A percentile compares a stretch with the other conserved stretches of the same genome.
phyloP scores from a whole-genome alignment of 1,140 invertebrate species.

The Euborellia annulipes region DNA sequence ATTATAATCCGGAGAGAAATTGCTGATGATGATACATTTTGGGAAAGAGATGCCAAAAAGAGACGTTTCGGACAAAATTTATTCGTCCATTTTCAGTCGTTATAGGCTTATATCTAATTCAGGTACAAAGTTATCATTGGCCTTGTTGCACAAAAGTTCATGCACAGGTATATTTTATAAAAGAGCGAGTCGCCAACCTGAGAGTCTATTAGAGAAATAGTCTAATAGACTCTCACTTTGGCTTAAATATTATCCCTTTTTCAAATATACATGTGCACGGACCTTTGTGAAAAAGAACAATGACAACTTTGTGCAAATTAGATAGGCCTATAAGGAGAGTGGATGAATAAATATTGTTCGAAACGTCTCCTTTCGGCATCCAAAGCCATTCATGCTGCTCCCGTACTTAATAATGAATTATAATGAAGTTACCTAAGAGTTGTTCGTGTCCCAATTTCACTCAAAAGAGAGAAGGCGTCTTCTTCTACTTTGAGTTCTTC shows the following conservation, averaged over 20 bases:
- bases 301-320: not conserved
- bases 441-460: slow-evolving; percentile 68
- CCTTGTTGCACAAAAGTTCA: too few relatives aligned
- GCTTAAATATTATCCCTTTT: not conserved
- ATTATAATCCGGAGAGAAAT: not conserved
- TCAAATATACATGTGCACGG: not conserved
- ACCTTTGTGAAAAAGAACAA: not conserved
- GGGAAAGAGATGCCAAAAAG: too few relatives aligned
- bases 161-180: too few relatives aligned
- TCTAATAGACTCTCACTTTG: too few relatives aligned
- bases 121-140: too few relatives aligned
- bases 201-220: too few relatives aligned
- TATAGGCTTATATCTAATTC: too few relatives aligned
- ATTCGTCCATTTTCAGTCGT: too few relatives aligned
- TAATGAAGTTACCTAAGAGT: slow-evolving; percentile 81
- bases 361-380: not conserved
- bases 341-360: not conserved
- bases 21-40: not conserved
- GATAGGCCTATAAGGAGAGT: not conserved
- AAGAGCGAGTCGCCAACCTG: too few relatives aligned
- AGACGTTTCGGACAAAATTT: too few relatives aligned
- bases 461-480: slow-evolving; percentile 59
- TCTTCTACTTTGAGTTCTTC: slow-evolving; percentile 80
- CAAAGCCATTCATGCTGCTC: not conserved
- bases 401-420: slow-evolving; percentile 8